phyloP scores from a whole-genome alignment of 2,113 vertebrate genomes.

The Anthoscopus minutus region DNA sequence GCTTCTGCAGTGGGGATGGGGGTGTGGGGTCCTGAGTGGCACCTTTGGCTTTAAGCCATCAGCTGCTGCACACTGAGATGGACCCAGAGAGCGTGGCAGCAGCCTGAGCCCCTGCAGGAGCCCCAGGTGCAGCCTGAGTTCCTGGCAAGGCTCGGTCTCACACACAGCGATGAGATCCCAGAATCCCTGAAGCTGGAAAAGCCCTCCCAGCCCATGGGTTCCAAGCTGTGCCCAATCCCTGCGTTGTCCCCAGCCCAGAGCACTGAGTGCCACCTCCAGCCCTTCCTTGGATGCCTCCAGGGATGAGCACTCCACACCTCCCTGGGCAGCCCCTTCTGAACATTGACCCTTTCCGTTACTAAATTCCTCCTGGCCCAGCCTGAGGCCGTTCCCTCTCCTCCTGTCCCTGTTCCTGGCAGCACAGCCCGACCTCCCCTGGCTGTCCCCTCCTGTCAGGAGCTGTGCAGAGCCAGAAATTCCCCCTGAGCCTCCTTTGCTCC shows the following conservation, averaged over 20 bases:
- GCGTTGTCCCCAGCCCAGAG: not conserved
- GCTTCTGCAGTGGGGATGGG: accelerated
- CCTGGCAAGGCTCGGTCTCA: not conserved
- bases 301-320: not conserved
- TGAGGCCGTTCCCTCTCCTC: not conserved
- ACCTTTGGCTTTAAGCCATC: not conserved
- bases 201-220: not conserved
- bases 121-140: not conserved
- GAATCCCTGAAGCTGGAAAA: not conserved
- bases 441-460: not conserved
- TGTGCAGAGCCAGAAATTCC: not conserved
- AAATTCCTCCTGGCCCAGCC: not conserved
- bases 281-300: not conserved
- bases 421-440: accelerated
- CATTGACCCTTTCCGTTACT: accelerated
- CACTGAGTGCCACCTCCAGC: not conserved
- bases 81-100: not conserved
- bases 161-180: accelerated
- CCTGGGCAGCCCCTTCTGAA: not conserved
- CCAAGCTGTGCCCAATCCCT: accelerated
- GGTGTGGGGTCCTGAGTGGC: not conserved
- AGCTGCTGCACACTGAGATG: not conserved
- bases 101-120: not conserved
- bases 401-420: not conserved
- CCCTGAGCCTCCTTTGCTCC: not conserved